Evolutionary conservation across 2,888 invertebrate genomes (phyloP).

Genomic region (Trissolcus brochymenae): DNA sequence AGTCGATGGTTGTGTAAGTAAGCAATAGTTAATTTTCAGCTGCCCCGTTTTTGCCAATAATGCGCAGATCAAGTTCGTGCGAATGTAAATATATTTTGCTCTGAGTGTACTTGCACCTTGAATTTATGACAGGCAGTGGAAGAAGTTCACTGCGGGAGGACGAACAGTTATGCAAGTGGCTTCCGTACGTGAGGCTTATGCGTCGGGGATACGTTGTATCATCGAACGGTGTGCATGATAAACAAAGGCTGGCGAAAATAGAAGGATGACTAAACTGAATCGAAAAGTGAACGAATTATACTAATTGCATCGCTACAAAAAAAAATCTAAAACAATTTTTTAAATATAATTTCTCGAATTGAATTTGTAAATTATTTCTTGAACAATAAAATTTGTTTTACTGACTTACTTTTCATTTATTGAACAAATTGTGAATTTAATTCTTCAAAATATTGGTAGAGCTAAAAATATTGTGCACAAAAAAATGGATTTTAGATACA

Average conservation of each 20-base stretch:
- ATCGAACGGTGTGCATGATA: conserved; percentile 25
- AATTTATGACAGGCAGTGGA: conserved; percentile 38
- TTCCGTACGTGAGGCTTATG: conserved; percentile 56
- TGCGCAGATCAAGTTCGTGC: conserved; percentile 24
- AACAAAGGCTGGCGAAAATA: conserved; percentile 37
- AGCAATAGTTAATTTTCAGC: conserved; percentile 20
- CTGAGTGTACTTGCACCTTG: conserved; percentile 31
- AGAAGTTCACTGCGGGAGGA: conserved; percentile 50
- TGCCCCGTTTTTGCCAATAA: conserved; percentile 13
- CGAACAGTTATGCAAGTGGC: conserved; percentile 59
- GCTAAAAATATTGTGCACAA: too few relatives aligned
- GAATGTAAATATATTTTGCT: conserved; percentile 37
- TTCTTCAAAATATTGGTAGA: too few relatives aligned
- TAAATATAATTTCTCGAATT: too few relatives aligned
- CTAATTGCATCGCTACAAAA: conserved; percentile 10
- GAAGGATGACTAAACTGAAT: conserved; percentile 32
- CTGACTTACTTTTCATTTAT: too few relatives aligned
- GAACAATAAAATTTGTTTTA: too few relatives aligned
- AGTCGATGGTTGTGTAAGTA: background rate
- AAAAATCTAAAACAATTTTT: too few relatives aligned
- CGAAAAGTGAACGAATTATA: conserved; percentile 30
- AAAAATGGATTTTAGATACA: too few relatives aligned
- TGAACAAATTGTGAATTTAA: too few relatives aligned
- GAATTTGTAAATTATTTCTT: too few relatives aligned
- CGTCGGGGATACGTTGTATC: conserved; percentile 51